Percentiles rank a stretch among this genome's conserved stretches.
Evolutionary conservation across 2,113 vertebrate species (phyloP).

Genomic region (Rhagologus leucostigma): DNA sequence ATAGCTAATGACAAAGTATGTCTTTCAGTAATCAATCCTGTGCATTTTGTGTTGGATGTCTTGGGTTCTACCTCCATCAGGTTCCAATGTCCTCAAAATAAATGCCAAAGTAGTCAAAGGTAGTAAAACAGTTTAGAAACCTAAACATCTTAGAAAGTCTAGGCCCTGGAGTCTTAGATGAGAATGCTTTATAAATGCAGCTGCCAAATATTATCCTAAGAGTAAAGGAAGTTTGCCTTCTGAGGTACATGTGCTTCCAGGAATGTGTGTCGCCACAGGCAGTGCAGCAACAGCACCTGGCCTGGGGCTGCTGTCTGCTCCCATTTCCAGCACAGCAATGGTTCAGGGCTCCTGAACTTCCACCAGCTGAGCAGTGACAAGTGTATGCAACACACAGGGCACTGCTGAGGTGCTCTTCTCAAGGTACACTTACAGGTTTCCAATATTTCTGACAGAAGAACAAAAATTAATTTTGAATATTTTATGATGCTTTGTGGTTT

Average conservation of each 20-base stretch:
- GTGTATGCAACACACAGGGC: background rate
- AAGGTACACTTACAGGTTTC: background rate
- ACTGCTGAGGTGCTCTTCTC: background rate
- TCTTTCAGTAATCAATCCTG: background rate
- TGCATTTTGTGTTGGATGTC: background rate
- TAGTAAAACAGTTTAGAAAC: background rate
- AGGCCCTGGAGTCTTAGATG: background rate
- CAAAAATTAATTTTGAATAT: background rate
- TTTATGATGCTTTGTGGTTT: background rate
- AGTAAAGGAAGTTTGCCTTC: background rate
- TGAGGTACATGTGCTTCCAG: background rate
- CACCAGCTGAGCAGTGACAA: background rate
- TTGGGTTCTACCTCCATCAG: background rate
- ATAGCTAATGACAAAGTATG: background rate
- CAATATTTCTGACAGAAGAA: background rate
- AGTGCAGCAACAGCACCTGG: background rate
- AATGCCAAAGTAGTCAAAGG: background rate
- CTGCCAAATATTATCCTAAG: background rate
- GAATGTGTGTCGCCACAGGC: background rate
- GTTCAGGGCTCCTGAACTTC: background rate
- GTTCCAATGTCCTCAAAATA: background rate
- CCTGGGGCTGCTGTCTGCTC: background rate
- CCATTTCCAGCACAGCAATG: background rate
- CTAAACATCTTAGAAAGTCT: background rate
- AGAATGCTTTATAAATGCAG: background rate